Conservation (phyloP, 2,113 vertebrate species). For the Microtus richardsoni region DNA sequence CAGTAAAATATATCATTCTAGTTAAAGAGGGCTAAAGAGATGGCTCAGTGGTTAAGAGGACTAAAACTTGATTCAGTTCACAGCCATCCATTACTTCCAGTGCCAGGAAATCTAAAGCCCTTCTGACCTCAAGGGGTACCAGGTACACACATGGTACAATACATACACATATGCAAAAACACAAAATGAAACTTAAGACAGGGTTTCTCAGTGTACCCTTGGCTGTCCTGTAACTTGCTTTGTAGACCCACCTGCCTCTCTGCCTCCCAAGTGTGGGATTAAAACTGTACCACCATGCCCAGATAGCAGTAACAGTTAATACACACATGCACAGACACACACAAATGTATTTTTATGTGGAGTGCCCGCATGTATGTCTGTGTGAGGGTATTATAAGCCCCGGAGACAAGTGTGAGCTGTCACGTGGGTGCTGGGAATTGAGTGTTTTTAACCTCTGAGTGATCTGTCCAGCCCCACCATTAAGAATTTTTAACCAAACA, state of each 20-base stretch:
- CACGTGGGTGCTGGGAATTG: neutral
- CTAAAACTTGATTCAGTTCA: neutral
- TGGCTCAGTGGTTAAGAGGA: neutral
- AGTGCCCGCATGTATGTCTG: neutral
- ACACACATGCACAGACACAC: too few species aligned
- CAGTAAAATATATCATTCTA: neutral
- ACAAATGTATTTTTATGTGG: neutral
- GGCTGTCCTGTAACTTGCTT: neutral
- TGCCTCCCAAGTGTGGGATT: neutral
- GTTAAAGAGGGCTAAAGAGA: neutral
- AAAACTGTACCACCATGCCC: neutral
- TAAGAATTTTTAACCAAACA: neutral
- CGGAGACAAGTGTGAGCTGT: neutral
- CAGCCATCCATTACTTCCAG: neutral
- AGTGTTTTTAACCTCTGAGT: neutral
- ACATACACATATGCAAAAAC: neutral
- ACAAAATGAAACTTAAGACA: neutral
- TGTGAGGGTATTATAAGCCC: neutral
- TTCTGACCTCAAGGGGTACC: neutral
- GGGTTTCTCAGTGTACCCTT: neutral
- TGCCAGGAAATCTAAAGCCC: neutral
- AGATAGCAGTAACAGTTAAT: neutral
- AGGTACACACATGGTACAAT: neutral
- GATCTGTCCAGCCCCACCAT: neutral
- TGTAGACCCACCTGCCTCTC: neutral